Evolutionary conservation across 2,888 invertebrate genomes (phyloP).

Genomic region (Ceratothoa steindachneri): DNA sequence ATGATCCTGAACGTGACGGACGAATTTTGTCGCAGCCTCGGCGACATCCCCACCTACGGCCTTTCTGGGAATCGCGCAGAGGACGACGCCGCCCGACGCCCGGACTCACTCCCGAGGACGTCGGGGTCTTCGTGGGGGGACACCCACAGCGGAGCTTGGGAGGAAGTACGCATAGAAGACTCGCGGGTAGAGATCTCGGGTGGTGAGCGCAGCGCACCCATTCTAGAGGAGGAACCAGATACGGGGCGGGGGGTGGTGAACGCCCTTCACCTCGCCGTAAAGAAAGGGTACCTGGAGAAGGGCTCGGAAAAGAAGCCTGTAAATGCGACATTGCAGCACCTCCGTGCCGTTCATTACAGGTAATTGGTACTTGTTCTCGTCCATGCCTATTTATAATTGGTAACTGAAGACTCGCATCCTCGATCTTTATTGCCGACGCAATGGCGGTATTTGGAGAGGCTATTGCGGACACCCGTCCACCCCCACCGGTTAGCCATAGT

Average conservation of each 20-base stretch:
- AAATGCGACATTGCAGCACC: conserved; percentile 62
- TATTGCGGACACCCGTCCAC: too few relatives aligned
- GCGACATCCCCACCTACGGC: conserved; percentile 89
- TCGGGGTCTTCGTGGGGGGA: conserved; percentile 39
- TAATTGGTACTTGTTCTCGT: conserved; percentile 47
- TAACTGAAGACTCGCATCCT: background rate
- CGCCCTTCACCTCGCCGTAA: conserved; percentile 81
- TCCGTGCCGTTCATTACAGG: conserved; percentile 74
- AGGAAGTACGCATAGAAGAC: conserved; percentile 65
- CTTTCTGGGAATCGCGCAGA: conserved; percentile 46
- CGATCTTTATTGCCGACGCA: too few relatives aligned
- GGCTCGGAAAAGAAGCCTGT: conserved; percentile 54
- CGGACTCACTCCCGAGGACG: conserved; percentile 17
- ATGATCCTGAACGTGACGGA: conserved; percentile 90
- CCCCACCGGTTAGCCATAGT: too few relatives aligned
- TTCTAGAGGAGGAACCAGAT: conserved; percentile 87
- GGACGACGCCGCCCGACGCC: conserved; percentile 49
- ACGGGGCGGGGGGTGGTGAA: conserved; percentile 87
- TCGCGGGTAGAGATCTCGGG: conserved; percentile 56
- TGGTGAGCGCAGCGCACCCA: conserved; percentile 55
- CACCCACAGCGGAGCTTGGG: conserved; percentile 70
- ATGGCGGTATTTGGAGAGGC: too few relatives aligned
- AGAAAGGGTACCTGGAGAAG: conserved; percentile 88
- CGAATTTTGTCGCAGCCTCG: conserved; percentile 91
- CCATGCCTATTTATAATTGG: background rate